Evolutionary conservation across 1,140 invertebrate genomes (phyloP), one percentile per base, ranked within the genome.

Genomic region (Monochamus saltuarius): DNA sequence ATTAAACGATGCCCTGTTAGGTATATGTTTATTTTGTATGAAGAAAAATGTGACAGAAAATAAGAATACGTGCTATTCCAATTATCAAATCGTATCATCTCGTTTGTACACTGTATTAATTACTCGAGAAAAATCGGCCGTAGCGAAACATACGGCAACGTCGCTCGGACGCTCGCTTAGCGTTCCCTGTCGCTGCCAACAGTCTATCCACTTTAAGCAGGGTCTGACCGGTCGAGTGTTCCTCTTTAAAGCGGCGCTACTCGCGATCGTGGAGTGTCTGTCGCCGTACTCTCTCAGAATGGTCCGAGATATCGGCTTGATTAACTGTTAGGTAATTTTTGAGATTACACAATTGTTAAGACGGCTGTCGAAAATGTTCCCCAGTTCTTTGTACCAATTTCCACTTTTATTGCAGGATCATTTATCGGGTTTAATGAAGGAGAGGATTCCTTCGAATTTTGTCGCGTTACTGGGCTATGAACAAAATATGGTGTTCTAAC

Each of bases 261-360:
- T 47, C 40, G 10, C n/a, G 52, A 39, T 40, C 54, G 54, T 46
- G 54, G 16, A 39, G 54, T 36, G 39, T 42, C n/a, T 42, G n/a
- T 42, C 22, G 39, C 49, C 29, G 3, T 51, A 36, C 16, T 36
- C 13, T n/a, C 16, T 39, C 54, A 56, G 54, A 56, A 56, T 40
- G 19, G 54, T 56, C 45, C 54, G 54, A 56, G 54, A 56, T 56
- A 56, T 56, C 54, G 54, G 40, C 54, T 56, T 56, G 54, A 56
- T 56, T 56, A 56, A 56, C 54, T 56, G 54, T 56, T 56, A 56
- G 54, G 54, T 56, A 56, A 56, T 56, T 56, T 56, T 47, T 29
- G 34, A 56, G 54, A 56, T 56, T 56, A 56, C 54, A 22, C 40
- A 42, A 45, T 56, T 56, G 54, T 56, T 56, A 47, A 19, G 39